Conservation (phyloP, 2,888 invertebrate species). For the Andrena camellia region DNA sequence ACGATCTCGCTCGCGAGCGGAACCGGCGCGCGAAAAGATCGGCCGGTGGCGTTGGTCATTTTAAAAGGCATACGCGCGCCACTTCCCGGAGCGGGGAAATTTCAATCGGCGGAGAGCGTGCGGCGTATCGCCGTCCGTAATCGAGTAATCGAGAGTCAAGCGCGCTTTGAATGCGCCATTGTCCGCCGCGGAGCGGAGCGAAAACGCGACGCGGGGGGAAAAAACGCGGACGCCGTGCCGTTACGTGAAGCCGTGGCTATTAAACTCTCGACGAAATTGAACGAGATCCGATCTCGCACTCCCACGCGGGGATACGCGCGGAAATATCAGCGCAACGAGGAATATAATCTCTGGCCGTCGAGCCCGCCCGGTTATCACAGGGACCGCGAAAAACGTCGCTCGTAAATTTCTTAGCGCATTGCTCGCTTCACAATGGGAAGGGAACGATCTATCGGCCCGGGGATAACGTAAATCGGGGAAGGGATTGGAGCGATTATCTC, state of each 20-base stretch:
- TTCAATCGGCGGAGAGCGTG: slow-evolving; percentile 48
- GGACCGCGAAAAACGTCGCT: slow-evolving; percentile 49
- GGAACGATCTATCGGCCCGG: slow-evolving; percentile 13
- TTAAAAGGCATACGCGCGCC: not conserved
- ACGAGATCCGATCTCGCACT: slow-evolving; percentile 72
- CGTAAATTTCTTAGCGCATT: slow-evolving; percentile 39
- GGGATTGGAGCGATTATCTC: slow-evolving; percentile 34
- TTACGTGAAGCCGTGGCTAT: slow-evolving; percentile 71
- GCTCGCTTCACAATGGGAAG: slow-evolving; percentile 35
- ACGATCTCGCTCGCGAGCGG: not conserved
- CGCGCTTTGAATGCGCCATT: slow-evolving; percentile 69
- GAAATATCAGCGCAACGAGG: slow-evolving; percentile 58
- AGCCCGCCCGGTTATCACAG: slow-evolving; percentile 36
- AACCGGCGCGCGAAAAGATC: slow-evolving; percentile 13
- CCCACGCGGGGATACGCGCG: slow-evolving; percentile 64
- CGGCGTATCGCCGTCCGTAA: slow-evolving; percentile 49
- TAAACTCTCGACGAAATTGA: slow-evolving; percentile 72
- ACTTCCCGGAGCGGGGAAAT: slow-evolving; percentile 39
- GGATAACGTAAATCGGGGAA: slow-evolving; percentile 38
- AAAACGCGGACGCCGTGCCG: slow-evolving; percentile 65
- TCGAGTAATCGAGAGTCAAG: slow-evolving; percentile 67
- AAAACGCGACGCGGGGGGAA: slow-evolving; percentile 50
- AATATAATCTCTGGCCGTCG: slow-evolving; percentile 55
- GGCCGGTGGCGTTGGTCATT: slow-evolving; percentile 24
- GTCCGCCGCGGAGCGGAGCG: slow-evolving; percentile 41